Conservation (phyloP, 2,888 invertebrate species). For the Dastarcus helophoroides region DNA sequence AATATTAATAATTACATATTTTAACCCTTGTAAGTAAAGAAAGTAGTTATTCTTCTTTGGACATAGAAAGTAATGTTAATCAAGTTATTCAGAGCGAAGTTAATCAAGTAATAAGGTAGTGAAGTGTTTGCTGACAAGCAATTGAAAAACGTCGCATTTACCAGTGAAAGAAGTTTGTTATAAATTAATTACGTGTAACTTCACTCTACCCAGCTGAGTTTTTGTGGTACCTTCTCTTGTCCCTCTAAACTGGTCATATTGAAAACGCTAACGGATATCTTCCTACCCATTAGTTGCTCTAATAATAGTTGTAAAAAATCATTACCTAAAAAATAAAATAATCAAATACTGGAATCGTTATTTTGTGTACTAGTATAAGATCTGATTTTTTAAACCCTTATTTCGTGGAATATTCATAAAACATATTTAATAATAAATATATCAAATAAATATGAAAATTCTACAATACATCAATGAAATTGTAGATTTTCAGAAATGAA, state of each 20-base stretch:
- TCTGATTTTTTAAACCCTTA: too few species aligned
- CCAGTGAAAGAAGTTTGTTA: too few species aligned
- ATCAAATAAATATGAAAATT: too few species aligned
- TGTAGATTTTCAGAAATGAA: too few species aligned
- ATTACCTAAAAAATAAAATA: conserved; percentile 19
- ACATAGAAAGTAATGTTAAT: too few species aligned
- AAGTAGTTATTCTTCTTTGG: too few species aligned
- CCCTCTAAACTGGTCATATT: conserved; percentile 28
- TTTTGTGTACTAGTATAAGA: conserved; percentile 5
- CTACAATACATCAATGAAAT: too few species aligned
- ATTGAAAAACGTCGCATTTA: too few species aligned
- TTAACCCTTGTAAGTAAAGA: not conserved
- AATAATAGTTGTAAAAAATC: conserved; percentile 23
- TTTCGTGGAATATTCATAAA: too few species aligned
- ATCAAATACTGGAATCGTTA: conserved; percentile 5
- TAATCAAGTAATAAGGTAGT: not conserved
- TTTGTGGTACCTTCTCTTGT: conserved; percentile 26
- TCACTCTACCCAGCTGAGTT: not conserved
- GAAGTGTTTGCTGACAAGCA: too few species aligned
- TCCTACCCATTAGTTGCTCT: conserved; percentile 20
- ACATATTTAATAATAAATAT: too few species aligned
- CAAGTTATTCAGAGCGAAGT: not conserved
- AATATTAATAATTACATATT: conserved; percentile 3
- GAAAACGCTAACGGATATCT: conserved; percentile 25
- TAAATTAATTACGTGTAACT: too few species aligned